Base-by-base conservation (phyloP, 2,113 vertebrate species). In the Coryphaenoides rupestris region DNA sequence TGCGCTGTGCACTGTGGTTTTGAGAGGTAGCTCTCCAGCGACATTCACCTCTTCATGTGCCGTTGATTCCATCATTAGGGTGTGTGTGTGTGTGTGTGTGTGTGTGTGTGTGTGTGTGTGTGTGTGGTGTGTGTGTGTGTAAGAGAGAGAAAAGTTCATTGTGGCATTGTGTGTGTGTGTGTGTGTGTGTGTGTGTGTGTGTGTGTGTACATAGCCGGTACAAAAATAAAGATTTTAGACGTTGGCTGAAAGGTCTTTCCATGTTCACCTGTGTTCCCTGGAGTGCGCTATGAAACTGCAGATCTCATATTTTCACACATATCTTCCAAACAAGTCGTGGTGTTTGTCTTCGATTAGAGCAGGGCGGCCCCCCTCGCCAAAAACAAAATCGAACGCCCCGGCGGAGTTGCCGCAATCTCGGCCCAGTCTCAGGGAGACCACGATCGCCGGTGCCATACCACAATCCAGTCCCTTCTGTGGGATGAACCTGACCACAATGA, bases 1-100 rank as follows among this genome's bases (percentile, higher is more conserved):
- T 33, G 28, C 5, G 28, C 28, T 33, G 28, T 33, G 28, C 28
- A n/a, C n/a, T n/a, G n/a, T n/a, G n/a, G n/a, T n/a, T n/a, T n/a
- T 33, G 28, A 33, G 28, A 5, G 28, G 28, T 33, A n/a, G n/a
- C n/a, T n/a, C n/a, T n/a, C n/a, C n/a, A n/a, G n/a, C n/a, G n/a
- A n/a, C n/a, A n/a, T n/a, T n/a, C n/a, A n/a, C n/a, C n/a, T n/a
- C n/a, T n/a, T n/a, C n/a, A n/a, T n/a, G n/a, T n/a, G n/a, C n/a
- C n/a, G n/a, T n/a, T n/a, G n/a, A 33, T 33, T 33, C 28, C 28
- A 33, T 33, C 10, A 33, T 26, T 26, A 3, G 24, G 24, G 24
- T 26, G 24, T 65, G 58, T 72, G 64, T 54, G 23, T 21, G 57
- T 56, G 16, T 68, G 45, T 60, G 15, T 54, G 55, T 59, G 60